phyloP scores from a whole-genome alignment of 2,888 invertebrate species.

The Cheilosia variabilis region DNA sequence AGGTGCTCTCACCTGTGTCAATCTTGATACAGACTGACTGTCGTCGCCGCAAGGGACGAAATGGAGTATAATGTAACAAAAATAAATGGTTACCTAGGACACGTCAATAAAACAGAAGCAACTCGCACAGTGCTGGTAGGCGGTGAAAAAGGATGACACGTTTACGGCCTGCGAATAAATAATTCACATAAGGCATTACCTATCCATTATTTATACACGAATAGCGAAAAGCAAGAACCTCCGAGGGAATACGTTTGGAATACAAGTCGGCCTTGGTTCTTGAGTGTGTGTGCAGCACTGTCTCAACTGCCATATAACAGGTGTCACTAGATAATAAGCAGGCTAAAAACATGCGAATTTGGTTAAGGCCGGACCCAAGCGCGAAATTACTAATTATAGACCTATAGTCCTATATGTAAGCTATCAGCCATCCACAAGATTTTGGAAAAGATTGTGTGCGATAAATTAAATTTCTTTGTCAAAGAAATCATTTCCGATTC shows the following conservation, averaged over 20 bases:
- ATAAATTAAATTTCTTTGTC: too few relatives aligned
- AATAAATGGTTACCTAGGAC: slow-evolving; percentile 7
- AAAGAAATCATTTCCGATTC: too few relatives aligned
- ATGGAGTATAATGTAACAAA: background rate
- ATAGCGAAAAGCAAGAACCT: background rate
- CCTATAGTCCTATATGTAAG: too few relatives aligned
- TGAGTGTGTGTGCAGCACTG: background rate
- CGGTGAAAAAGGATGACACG: background rate
- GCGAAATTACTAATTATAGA: too few relatives aligned
- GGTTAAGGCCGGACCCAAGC: too few relatives aligned
- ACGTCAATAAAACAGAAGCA: background rate
- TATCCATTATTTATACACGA: background rate
- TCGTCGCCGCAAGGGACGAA: background rate
- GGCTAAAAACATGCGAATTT: too few relatives aligned
- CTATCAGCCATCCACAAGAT: too few relatives aligned
- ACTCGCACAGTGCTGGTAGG: background rate
- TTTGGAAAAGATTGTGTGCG: too few relatives aligned
- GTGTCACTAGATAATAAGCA: too few relatives aligned
- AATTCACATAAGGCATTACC: slow-evolving; percentile 5
- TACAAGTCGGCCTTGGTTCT: background rate
- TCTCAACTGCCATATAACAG: background rate
- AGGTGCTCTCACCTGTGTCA: slow-evolving; percentile 9
- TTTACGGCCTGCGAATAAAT: background rate
- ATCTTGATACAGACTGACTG: background rate
- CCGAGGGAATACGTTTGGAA: background rate